Evolutionary conservation across 2,113 vertebrate species (phyloP).

Genomic region (Lepisosteus osseus): DNA sequence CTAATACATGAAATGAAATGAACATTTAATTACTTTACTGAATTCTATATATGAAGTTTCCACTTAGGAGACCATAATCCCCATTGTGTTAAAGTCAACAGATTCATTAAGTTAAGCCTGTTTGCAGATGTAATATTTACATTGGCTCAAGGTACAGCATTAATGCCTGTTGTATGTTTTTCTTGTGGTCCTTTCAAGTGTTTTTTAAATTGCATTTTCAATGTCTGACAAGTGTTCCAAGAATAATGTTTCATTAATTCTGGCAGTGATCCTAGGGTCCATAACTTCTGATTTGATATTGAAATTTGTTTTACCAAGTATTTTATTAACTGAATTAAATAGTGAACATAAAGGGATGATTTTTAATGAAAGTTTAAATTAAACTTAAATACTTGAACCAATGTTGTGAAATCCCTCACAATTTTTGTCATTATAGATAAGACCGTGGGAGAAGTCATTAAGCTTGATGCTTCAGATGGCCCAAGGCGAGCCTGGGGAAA

Average conservation of each 20-base stretch:
- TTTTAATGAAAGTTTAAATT: neutral
- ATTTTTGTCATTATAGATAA: constrained; percentile 53
- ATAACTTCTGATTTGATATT: neutral
- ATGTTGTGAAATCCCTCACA: neutral
- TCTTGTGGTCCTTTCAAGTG: too few relatives aligned
- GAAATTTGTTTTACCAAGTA: neutral
- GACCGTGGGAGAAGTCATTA: constrained; percentile 77
- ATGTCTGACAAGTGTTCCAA: neutral
- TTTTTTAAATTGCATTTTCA: neutral
- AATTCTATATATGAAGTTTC: too few relatives aligned
- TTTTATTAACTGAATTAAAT: neutral
- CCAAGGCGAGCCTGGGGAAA: constrained; percentile 79
- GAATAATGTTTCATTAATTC: neutral
- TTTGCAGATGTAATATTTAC: neutral
- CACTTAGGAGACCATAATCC: too few relatives aligned
- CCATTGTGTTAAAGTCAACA: too few relatives aligned
- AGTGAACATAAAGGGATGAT: neutral
- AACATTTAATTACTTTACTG: too few relatives aligned
- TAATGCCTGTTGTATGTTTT: neutral
- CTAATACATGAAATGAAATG: too few relatives aligned
- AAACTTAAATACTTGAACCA: neutral
- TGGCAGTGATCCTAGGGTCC: neutral
- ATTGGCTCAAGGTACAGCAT: neutral
- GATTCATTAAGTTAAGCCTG: too few relatives aligned
- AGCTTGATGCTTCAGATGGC: constrained; percentile 61